Evolutionary conservation across 2,888 invertebrate species (phyloP).

Genomic region (Platycheirus albimanus): DNA sequence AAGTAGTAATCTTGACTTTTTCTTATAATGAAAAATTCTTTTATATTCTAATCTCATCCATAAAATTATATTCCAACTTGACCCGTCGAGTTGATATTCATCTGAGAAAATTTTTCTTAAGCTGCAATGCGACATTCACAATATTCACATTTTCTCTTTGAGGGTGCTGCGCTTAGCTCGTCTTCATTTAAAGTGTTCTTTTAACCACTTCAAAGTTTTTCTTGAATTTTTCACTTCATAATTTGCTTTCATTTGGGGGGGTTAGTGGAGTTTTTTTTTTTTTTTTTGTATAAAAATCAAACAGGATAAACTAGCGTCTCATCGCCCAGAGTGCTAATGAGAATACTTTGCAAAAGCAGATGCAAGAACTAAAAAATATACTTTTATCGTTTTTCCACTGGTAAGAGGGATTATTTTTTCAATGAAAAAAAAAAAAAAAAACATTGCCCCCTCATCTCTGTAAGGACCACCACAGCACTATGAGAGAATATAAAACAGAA

Average conservation of each 20-base stretch:
- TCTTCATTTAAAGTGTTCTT: conserved; percentile 29
- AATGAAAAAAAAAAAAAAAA: neutral
- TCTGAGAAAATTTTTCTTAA: neutral
- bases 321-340: conserved; percentile 57
- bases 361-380: conserved; percentile 28
- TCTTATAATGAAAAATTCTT: too few relatives aligned
- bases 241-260: neutral
- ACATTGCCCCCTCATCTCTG: conserved; percentile 7
- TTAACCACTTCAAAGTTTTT: conserved; percentile 42
- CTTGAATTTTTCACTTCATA: conserved; percentile 41
- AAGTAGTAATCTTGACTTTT: too few relatives aligned
- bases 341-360: conserved; percentile 25
- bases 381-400: conserved; percentile 6
- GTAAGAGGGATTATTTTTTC: neutral
- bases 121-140: conserved; percentile 55
- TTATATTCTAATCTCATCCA: neutral
- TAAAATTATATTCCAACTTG: conserved; percentile 4
- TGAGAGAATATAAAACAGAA: conserved; percentile 7
- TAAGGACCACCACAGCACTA: too few relatives aligned
- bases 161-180: conserved; percentile 1
- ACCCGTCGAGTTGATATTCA: conserved; percentile 9
- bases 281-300: conserved; percentile 1
- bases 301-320: conserved; percentile 51
- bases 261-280: neutral
- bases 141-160: conserved; percentile 14